These are phyloP conservation scores for Ephialtes manifestator DNA, from an alignment of 2,888 invertebrate genomes.

Conservation along the genomic window DNA sequence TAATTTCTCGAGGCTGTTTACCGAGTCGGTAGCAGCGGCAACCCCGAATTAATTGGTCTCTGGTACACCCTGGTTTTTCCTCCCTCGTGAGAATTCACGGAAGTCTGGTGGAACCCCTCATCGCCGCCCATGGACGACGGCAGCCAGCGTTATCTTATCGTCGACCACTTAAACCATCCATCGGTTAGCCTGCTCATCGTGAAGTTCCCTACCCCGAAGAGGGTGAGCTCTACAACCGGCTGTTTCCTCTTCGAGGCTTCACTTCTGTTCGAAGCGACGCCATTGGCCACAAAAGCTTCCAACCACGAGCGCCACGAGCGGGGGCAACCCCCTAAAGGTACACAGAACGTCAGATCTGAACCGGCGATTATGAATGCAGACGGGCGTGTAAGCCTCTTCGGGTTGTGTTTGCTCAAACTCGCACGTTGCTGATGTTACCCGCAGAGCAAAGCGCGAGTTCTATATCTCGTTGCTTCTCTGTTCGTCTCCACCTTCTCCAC, in stretches of 20 bases:
- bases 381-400: conserved; percentile 81
- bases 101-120: conserved; percentile 66
- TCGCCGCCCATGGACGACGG: conserved; percentile 76
- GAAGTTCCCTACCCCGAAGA: conserved; percentile 50
- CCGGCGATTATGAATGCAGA: conserved; percentile 83
- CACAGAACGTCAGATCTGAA: conserved; percentile 81
- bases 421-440: conserved; percentile 36
- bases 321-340: conserved; percentile 72
- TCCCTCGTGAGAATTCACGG: conserved; percentile 46
- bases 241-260: conserved; percentile 38
- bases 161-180: conserved; percentile 83
- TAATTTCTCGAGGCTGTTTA: conserved; percentile 85
- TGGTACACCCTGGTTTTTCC: not conserved
- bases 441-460: not conserved
- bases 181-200: conserved; percentile 56
- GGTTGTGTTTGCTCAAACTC: conserved; percentile 77
- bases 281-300: conserved; percentile 53
- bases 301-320: conserved; percentile 50
- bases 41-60: conserved; percentile 84
- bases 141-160: conserved; percentile 86
- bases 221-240: not conserved
- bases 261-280: conserved; percentile 19
- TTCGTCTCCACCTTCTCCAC: not conserved
- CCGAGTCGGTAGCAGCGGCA: conserved; percentile 76
- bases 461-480: not conserved